Evolutionary conservation across 1,140 invertebrate genomes (phyloP).

Genomic region (Ostrea denselamellosa): DNA sequence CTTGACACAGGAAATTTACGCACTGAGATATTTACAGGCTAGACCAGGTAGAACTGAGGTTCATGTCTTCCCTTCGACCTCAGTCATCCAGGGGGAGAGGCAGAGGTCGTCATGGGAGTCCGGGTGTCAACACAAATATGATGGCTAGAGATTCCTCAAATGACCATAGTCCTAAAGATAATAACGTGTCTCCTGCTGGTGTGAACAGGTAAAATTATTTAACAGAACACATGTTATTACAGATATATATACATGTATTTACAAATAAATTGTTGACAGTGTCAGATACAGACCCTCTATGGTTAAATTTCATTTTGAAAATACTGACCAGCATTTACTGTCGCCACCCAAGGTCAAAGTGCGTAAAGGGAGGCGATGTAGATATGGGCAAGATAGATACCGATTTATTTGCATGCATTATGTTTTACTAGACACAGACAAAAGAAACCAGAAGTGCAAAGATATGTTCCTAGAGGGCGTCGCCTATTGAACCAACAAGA

Average conservation of each 20-base stretch:
- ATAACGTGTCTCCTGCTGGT: background rate
- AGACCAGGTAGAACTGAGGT: conserved; percentile 42
- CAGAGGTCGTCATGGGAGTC: conserved; percentile 42
- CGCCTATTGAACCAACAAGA: conserved; percentile 77
- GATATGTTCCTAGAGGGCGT: conserved; percentile 87
- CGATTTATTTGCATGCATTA: background rate
- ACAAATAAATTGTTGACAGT: too few relatives aligned
- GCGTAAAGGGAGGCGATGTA: too few relatives aligned
- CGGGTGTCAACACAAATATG: background rate
- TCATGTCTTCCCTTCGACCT: conserved; percentile 58
- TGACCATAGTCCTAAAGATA: background rate
- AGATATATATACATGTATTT: too few relatives aligned
- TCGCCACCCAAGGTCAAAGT: too few relatives aligned
- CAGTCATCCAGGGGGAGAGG: conserved; percentile 52
- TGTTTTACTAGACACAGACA: conserved; percentile 52
- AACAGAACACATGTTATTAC: background rate
- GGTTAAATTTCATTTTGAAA: too few relatives aligned
- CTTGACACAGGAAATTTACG: too few relatives aligned
- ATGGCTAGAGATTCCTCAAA: background rate
- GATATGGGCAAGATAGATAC: too few relatives aligned
- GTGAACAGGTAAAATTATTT: background rate
- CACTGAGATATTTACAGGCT: background rate
- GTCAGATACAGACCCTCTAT: too few relatives aligned
- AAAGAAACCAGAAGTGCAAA: conserved; percentile 85
- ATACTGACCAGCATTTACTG: too few relatives aligned